Evolutionary conservation across 2,797 vertebrate genomes (phyloP), one percentile per base, ranked within the genome.

Genomic region (Bovichtus diacanthus): DNA sequence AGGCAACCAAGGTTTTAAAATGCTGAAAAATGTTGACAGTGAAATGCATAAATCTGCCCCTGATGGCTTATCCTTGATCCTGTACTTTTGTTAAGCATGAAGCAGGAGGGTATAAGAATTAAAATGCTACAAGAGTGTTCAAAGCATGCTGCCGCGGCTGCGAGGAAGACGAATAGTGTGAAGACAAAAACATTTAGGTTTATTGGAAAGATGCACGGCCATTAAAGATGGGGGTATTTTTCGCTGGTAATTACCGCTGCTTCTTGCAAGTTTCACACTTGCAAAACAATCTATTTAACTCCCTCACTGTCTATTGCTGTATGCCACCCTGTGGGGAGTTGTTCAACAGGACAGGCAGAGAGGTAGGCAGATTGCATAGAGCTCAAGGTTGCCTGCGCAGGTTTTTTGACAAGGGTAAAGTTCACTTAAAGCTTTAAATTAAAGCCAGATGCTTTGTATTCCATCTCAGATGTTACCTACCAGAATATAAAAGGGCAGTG

Each of bases 371-470:
- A 31, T 69, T 27, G 47, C n/a, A 15, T 5, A 15, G 69, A 47
- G 12, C 31, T 76, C 77, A 80, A 78, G 59, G 80, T 84, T 78
- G 77, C 58, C 62, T 63, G 44, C 63, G 82, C 83, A 65, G 34
- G 74, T 83, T 87, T 87, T 83, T 83, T 67, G 78, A 73, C 68
- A 64, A 65, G 83, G 80, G 51, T 55, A 81, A 86, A 90, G 87
- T 87, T 92, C 70, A 87, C 64, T 46, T 74, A 16, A 55, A 83
- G 71, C 74, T 67, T 39, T 39, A 77, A 85, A 91, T 86, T 39
- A 81, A 80, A 82, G 54, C 81, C 91, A 94, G 85, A 85, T 90
- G 80, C 46, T 80, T 56, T 54, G 43, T 59, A 59, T 84, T 88
- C 55, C 10, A 38, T 71, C 74, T 66, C 90, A 91, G 84, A 90